Base-by-base conservation (phyloP, 2,113 vertebrate genomes). In the Lophura nycthemera region DNA sequence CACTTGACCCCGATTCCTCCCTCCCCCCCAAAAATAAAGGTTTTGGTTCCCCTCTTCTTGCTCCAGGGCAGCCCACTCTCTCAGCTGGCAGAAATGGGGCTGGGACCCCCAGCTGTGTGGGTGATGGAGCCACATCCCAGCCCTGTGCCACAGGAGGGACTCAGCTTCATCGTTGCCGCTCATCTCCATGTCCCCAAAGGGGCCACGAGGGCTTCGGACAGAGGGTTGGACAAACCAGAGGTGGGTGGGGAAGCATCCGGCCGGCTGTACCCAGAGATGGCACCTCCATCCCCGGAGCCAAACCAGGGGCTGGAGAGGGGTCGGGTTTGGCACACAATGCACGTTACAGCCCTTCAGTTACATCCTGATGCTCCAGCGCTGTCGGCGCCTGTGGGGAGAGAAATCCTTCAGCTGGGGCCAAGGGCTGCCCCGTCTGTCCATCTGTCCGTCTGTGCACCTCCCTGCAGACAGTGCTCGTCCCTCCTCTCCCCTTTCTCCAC, bases 261-360 rank as follows among this genome's bases (percentile, higher is more conserved):
- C 47, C 4, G 19, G 65, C 59, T 20, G 30, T 21, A 11, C 67
- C 82, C 74, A 36, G 29, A 54, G 52, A 12, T 15, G 88, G 43
- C 42, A 32, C 50, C 52, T 54, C 81, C 74, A 29, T 25, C 43
- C 66, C 77, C 18, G 50, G 83, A 59, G 71, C 50, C 24, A 2
- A 63, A 25, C 20, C 0, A 8, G 84, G 81, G 60, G 38, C 82
- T 38, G 60, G 63, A 27, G 78, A 22, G 84, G 85, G 90, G 25
- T 48, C 1, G 30, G 85, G 32, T 83, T 92, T 88, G 90, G 90
- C 90, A 92, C 82, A 91, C 67, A 11, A 88, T 21, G 52, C 79
- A 78, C 45, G 29, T 65, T 10, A 83, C 67, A 88, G 85, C 85
- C 85, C 90, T 92, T 84, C 52, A 7, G 30, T 74, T 15, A 43